Base-by-base conservation (phyloP, 2,113 vertebrate genomes). In the Proteles cristata region DNA sequence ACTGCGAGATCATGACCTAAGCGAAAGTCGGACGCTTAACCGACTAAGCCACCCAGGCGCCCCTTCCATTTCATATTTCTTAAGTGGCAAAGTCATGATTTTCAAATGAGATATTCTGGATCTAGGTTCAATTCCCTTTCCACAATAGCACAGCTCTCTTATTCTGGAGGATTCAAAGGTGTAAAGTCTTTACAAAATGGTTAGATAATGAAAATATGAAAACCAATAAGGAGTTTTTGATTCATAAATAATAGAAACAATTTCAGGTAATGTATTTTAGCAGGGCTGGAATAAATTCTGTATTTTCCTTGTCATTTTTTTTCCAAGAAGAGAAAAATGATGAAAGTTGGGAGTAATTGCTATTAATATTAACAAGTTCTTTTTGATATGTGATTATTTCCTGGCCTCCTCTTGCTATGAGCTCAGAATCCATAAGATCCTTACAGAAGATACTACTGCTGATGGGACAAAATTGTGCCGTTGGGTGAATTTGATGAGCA, bases 231-330 rank as follows among this genome's bases (percentile, higher is more conserved):
- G 45, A 28, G 7, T 28, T 86, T 66, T 95, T 81, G n/a, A 77
- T 92, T 89, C 14, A 69, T 80, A 66, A 96, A 55, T 83, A 92
- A 80, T 19, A 63, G 73, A 93, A 92, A 81, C 23, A 94, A 48
- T 89, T 94, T 43, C 45, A 88, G 21, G 68, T 31, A 81, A 55
- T 68, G 11, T 88, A 68, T 93, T 92, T 96, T 61, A 96, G 81
- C 33, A 89, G n/a, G 26, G 11, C n/a, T 86, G 43, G 33, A 82
- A 45, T 71, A 89, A 88, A 66, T 76, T 95, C 35, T 69, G 4
- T 61, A 25, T 71, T 94, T 90, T 74, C 39, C 66, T 87, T 81
- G 65, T 69, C 31, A 39, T 77, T 50, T 83, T 76, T 94, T 76
- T 14, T 16, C 69, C 33, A 39, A 39, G 50, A 87, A 82, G 43